Evolutionary conservation across 1,140 invertebrate genomes (phyloP).

Genomic region (Bradynema listronoti): DNA sequence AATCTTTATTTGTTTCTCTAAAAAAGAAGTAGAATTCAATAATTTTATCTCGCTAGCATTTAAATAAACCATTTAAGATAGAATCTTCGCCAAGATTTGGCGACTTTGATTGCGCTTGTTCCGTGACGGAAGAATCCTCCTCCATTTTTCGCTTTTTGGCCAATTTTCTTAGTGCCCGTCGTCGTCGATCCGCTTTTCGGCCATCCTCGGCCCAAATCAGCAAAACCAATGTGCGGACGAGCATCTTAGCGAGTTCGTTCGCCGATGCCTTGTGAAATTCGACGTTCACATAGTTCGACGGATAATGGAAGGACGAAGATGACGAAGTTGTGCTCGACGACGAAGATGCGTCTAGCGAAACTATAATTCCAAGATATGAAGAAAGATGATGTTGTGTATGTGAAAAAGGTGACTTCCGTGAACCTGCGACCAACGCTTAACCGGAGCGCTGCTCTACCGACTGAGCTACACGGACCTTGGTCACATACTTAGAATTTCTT

Average conservation of each 20-base stretch:
- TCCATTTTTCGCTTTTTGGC: conserved; percentile 12
- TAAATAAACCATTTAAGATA: too few species aligned
- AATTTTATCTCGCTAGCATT: too few species aligned
- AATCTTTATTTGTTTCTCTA: too few species aligned
- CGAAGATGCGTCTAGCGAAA: background rate
- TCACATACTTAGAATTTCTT: too few species aligned
- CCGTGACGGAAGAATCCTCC: conserved; percentile 2
- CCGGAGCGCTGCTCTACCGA: too few species aligned
- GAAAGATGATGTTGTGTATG: too few species aligned
- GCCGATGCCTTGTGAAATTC: conserved; percentile 15
- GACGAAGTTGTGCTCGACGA: conserved; percentile 4
- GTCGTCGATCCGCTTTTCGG: background rate
- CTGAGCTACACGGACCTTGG: too few species aligned
- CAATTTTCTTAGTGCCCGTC: conserved; percentile 8
- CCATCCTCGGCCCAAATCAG: conserved; percentile 34
- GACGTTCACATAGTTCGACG: conserved; percentile 7
- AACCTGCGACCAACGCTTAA: too few species aligned
- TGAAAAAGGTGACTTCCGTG: too few species aligned
- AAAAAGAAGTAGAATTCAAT: too few species aligned
- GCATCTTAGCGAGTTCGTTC: conserved; percentile 36
- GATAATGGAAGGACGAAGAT: conserved; percentile 3
- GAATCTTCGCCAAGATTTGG: background rate
- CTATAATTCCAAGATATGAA: too few species aligned
- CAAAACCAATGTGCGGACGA: conserved; percentile 27
- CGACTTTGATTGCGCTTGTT: conserved; percentile 8